These are phyloP conservation scores for Notamacropus eugenii DNA, from an alignment of 2,797 vertebrate species.

Conservation along the genomic window DNA sequence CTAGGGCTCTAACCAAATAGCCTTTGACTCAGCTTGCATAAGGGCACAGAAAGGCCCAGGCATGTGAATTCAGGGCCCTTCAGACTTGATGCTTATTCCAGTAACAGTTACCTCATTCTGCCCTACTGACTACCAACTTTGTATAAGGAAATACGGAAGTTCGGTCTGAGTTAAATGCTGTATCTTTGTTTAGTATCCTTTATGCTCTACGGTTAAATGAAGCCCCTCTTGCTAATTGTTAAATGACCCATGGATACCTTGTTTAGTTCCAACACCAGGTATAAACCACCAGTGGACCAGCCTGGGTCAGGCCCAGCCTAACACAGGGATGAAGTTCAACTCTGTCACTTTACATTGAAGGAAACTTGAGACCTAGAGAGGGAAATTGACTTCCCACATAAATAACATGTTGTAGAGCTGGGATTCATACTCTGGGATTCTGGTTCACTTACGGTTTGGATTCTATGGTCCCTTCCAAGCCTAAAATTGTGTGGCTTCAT, in stretches of 20 bases:
- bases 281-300: background rate
- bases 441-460: background rate
- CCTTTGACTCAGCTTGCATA: background rate
- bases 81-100: background rate
- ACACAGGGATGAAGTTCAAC: background rate
- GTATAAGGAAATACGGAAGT: background rate
- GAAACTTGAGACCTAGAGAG: background rate
- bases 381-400: background rate
- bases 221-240: background rate
- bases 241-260: background rate
- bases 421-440: background rate
- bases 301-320: background rate
- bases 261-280: background rate
- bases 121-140: background rate
- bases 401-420: background rate
- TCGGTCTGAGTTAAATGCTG: background rate
- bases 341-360: background rate
- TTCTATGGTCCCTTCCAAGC: background rate
- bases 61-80: background rate
- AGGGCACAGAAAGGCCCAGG: background rate
- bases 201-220: background rate
- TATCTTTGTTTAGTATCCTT: background rate
- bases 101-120: background rate
- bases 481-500: background rate
- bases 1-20: background rate